phyloP scores from a whole-genome alignment of 1,140 invertebrate genomes.

The Trichogramma pretiosum region DNA sequence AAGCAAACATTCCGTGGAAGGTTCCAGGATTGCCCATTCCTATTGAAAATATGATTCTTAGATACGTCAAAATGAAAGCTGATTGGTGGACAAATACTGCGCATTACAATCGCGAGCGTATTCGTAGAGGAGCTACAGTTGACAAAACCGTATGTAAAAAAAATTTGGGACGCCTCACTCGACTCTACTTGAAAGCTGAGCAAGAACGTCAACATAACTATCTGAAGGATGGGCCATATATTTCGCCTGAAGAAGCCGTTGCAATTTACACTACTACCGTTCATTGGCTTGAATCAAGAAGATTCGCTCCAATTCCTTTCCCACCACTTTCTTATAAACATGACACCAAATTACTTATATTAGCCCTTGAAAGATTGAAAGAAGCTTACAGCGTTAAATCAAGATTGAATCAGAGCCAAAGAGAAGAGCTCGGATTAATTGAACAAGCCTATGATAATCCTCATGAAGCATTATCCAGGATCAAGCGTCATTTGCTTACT shows the following conservation, averaged over 20 bases:
- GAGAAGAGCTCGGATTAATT: constrained; percentile 96
- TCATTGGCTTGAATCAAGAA: constrained; percentile 95
- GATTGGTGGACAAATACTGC: constrained; percentile 99
- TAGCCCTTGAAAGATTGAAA: constrained; percentile 93
- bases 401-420: constrained; percentile 94
- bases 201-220: constrained; percentile 99
- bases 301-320: constrained; percentile 98
- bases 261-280: constrained; percentile 99
- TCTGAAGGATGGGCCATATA: constrained; percentile 97
- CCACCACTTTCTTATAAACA: constrained; percentile 99
- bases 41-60: constrained; percentile 99
- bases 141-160: constrained; percentile 99
- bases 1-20: constrained; percentile 99
- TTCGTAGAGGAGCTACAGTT: constrained; percentile 85
- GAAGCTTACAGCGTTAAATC: constrained; percentile 99
- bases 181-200: constrained; percentile 96
- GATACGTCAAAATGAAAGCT: constrained; percentile 99
- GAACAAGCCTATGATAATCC: constrained; percentile 99
- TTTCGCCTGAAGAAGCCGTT: constrained; percentile 98
- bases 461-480: constrained; percentile 96
- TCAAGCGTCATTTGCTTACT: constrained; percentile 97
- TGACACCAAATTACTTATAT: constrained; percentile 95
- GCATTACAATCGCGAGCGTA: constrained; percentile 97
- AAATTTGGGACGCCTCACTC: constrained; percentile 91
- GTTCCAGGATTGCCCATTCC: constrained; percentile 97